These are phyloP conservation scores for Nysson spinosus DNA, from an alignment of 2,888 invertebrate genomes.

Conservation along the genomic window DNA sequence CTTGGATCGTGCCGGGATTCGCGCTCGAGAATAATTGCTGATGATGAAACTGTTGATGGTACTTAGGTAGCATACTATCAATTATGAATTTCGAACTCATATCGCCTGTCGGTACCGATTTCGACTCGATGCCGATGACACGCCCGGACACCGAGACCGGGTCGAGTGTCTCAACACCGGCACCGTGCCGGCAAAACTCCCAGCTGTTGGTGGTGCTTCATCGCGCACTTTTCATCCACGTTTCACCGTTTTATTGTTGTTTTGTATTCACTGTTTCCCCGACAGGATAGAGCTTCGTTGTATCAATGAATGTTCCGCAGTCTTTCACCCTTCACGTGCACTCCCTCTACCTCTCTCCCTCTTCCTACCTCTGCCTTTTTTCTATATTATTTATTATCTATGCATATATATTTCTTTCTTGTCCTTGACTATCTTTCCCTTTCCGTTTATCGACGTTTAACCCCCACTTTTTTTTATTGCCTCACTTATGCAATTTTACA, in stretches of 20 bases:
- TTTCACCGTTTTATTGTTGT: constrained; percentile 44
- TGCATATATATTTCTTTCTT: too few relatives aligned
- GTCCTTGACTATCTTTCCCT: constrained; percentile 17
- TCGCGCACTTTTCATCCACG: constrained; percentile 74
- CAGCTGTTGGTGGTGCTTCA: constrained; percentile 62
- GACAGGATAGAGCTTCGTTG: too few relatives aligned
- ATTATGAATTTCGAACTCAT: constrained; percentile 99
- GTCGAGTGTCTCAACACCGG: constrained; percentile 63
- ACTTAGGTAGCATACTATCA: constrained; percentile 98
- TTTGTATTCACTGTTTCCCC: too few relatives aligned
- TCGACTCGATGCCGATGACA: constrained; percentile 77
- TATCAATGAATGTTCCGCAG: too few relatives aligned
- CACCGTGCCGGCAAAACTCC: constrained; percentile 57
- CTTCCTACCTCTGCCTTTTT: constrained; percentile 17
- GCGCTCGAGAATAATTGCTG: constrained; percentile 83
- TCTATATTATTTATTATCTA: too few relatives aligned
- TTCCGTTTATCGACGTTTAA: constrained; percentile 33
- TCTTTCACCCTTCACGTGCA: too few relatives aligned
- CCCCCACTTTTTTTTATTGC: constrained; percentile 58
- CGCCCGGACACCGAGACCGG: constrained; percentile 58
- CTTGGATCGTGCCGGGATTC: constrained; percentile 86
- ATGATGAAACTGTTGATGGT: constrained; percentile 88
- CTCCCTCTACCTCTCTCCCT: constrained; percentile 13
- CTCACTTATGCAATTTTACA: constrained; percentile 69
- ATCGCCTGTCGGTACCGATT: constrained; percentile 69